Conservation (phyloP, 2,113 vertebrate species). For the Cygnus atratus region DNA sequence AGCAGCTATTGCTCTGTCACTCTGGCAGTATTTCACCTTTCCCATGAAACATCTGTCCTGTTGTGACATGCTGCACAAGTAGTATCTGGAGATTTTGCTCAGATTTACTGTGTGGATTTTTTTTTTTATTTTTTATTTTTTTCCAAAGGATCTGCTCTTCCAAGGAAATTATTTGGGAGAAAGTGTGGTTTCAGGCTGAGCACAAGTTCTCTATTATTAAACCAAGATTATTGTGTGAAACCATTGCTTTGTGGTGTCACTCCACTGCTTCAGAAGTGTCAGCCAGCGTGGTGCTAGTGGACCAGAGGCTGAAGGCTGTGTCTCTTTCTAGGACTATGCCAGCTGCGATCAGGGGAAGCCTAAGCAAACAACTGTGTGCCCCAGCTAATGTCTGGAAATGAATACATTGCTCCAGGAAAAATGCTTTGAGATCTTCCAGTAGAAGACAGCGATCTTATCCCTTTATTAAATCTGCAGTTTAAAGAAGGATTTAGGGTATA, state of each 20-base stretch:
- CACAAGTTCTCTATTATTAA: not conserved
- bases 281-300: not conserved
- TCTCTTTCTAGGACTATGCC: not conserved
- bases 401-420: not conserved
- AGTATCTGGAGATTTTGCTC: not conserved
- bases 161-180: not conserved
- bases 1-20: not conserved
- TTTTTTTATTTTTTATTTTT: not conserved
- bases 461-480: not conserved
- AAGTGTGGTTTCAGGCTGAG: not conserved
- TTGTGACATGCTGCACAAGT: not conserved
- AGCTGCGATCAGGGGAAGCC: not conserved
- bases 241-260: not conserved
- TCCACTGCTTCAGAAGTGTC: not conserved
- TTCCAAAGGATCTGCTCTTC: not conserved
- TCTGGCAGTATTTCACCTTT: not conserved
- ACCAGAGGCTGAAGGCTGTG: not conserved
- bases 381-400: not conserved
- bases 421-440: not conserved
- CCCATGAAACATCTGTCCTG: accelerated
- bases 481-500: not conserved
- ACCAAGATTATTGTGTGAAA: not conserved
- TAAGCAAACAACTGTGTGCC: accelerated
- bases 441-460: not conserved
- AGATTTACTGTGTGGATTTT: not conserved